Percentiles rank a stretch among this genome's conserved stretches.
Evolutionary conservation across 2,797 vertebrate species (phyloP).

Genomic region (Chromobotia macracanthus): DNA sequence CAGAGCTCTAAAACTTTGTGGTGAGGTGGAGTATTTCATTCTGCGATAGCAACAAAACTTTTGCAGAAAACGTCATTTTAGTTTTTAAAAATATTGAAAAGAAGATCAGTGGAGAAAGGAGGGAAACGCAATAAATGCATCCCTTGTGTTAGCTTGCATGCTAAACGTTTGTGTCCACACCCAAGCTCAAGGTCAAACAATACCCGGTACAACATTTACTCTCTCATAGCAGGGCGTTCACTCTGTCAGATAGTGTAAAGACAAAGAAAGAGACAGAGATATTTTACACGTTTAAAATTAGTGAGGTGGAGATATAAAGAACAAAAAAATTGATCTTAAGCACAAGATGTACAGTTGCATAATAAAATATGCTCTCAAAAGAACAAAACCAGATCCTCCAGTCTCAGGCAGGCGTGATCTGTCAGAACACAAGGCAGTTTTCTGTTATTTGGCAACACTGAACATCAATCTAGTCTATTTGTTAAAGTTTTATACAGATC

Average conservation of each 20-base stretch:
- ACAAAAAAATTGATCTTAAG: constrained; percentile 39
- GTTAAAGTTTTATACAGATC: constrained; percentile 28
- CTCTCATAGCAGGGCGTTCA: constrained; percentile 41
- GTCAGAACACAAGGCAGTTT: constrained; percentile 34
- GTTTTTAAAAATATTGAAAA: too few relatives aligned
- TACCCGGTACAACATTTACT: constrained; percentile 34
- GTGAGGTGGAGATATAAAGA: constrained; percentile 39
- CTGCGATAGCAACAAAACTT: constrained; percentile 21
- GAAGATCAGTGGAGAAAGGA: constrained; percentile 6
- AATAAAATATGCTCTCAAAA: constrained; percentile 31
- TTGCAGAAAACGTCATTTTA: constrained; percentile 27
- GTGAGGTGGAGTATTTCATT: constrained; percentile 39
- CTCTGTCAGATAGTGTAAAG: constrained; percentile 8
- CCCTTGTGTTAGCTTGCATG: neutral
- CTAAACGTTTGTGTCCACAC: constrained; percentile 39
- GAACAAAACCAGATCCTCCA: constrained; percentile 29
- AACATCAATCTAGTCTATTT: constrained; percentile 51
- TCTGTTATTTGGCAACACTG: constrained; percentile 36
- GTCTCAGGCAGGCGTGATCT: constrained; percentile 10
- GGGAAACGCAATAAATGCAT: constrained; percentile 8
- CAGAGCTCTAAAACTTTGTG: constrained; percentile 26
- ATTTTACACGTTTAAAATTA: constrained; percentile 28
- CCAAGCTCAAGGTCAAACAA: constrained; percentile 44
- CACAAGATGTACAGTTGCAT: constrained; percentile 34
- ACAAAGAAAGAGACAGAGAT: constrained; percentile 26